These are phyloP conservation scores for Yponomeuta malinellus DNA, from an alignment of 2,888 invertebrate genomes.

Conservation along the genomic window DNA sequence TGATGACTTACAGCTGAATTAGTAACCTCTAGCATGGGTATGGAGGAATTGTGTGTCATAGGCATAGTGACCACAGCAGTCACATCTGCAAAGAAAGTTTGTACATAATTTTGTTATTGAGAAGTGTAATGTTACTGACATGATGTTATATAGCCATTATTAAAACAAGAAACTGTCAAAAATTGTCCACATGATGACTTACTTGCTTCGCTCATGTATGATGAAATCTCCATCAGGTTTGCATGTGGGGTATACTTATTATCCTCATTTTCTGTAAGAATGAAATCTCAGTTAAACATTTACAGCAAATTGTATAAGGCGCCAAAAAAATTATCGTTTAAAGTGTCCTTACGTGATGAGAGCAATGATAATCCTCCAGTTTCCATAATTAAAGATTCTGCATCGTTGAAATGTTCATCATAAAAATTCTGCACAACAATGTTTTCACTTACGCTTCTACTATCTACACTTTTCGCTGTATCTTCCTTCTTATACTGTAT, in stretches of 20 bases:
- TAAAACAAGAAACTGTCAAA: too few species aligned
- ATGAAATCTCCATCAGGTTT: constrained; percentile 65
- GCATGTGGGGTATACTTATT: constrained; percentile 58
- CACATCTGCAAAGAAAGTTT: constrained; percentile 49
- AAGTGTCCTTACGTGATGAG: constrained; percentile 50
- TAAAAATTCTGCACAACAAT: constrained; percentile 58
- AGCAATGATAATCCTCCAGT: constrained; percentile 71
- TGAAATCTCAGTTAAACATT: constrained; percentile 10
- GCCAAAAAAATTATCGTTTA: constrained; percentile 7
- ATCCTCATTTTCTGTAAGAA: constrained; percentile 57
- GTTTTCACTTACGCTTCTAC: constrained; percentile 34
- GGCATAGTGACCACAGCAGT: constrained; percentile 71
- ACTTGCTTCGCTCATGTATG: constrained; percentile 71
- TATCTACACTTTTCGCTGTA: constrained; percentile 10
- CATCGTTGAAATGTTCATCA: constrained; percentile 84
- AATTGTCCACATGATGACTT: constrained; percentile 26
- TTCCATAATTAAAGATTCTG: constrained; percentile 86
- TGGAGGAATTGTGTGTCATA: constrained; percentile 60
- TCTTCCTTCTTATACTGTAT: constrained; percentile 29
- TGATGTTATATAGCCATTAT: too few species aligned
- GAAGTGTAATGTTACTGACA: not conserved
- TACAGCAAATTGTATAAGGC: not conserved
- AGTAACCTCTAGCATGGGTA: constrained; percentile 69
- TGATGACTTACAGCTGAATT: constrained; percentile 60
- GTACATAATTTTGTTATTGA: not conserved